These are phyloP conservation scores for Ferdinandea cuprea DNA, from an alignment of 2,888 invertebrate genomes.

Conservation along the genomic window DNA sequence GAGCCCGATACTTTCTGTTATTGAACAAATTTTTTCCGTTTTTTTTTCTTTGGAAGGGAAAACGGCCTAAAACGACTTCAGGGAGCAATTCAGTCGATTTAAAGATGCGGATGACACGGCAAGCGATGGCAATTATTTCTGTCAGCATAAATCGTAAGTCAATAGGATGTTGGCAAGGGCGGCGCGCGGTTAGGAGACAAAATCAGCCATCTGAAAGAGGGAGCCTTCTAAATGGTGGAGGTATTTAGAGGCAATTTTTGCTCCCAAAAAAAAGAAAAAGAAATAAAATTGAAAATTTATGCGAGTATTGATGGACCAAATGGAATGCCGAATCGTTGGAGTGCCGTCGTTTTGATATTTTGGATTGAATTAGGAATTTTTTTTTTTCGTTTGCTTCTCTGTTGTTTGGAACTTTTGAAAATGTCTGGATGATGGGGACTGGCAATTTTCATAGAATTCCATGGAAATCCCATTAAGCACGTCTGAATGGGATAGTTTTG, in stretches of 20 bases:
- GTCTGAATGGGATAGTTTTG: slow-evolving; percentile 52
- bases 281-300: slow-evolving; percentile 72
- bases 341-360: slow-evolving; percentile 72
- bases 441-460: slow-evolving; percentile 28
- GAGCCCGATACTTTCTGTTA: slow-evolving; percentile 19
- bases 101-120: slow-evolving; percentile 55
- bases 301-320: slow-evolving; percentile 73
- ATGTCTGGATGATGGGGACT: slow-evolving; percentile 2
- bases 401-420: not conserved
- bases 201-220: not conserved
- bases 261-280: slow-evolving; percentile 39
- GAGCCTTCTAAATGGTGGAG: slow-evolving; percentile 13
- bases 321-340: slow-evolving; percentile 69
- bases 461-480: slow-evolving; percentile 66
- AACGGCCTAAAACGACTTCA: slow-evolving; percentile 39
- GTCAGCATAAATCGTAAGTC: slow-evolving; percentile 74
- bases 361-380: slow-evolving; percentile 63
- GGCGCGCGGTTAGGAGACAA: not conserved
- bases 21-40: not conserved
- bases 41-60: no score
- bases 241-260: slow-evolving; percentile 45
- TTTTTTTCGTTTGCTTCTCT: slow-evolving; percentile 27
- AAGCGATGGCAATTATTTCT: slow-evolving; percentile 73
- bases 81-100: slow-evolving; percentile 68
- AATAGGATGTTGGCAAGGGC: slow-evolving; percentile 31